phyloP scores from a whole-genome alignment of 2,888 invertebrate genomes.

The Lydus trimaculatus region DNA sequence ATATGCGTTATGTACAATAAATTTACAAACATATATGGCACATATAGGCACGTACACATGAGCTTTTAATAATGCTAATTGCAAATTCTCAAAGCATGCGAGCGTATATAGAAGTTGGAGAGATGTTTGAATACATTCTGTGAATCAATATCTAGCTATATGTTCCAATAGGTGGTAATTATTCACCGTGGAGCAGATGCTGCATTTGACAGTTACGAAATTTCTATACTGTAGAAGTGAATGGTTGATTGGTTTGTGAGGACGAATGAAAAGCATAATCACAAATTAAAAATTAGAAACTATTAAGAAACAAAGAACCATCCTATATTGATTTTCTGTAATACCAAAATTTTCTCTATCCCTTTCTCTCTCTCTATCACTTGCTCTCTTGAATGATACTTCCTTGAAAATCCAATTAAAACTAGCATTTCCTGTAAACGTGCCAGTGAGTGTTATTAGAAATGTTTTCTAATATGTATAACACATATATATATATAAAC shows the following conservation, averaged over 20 bases:
- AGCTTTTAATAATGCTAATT: slow-evolving; percentile 39
- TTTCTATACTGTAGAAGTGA: slow-evolving; percentile 38
- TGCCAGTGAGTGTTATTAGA: background rate
- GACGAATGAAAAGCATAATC: slow-evolving; percentile 29
- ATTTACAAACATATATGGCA: background rate
- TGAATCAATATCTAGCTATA: slow-evolving; percentile 48
- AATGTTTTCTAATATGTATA: slow-evolving; percentile 9
- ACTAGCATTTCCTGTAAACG: slow-evolving; percentile 26
- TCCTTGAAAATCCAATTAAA: slow-evolving; percentile 44
- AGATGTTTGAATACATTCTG: slow-evolving; percentile 35
- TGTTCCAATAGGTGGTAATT: slow-evolving; percentile 48
- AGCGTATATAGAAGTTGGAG: slow-evolving; percentile 27
- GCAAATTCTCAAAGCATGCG: slow-evolving; percentile 39
- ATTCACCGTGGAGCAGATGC: slow-evolving; percentile 43
- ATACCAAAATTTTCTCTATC: background rate
- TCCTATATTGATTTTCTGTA: background rate
- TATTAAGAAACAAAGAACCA: slow-evolving; percentile 9
- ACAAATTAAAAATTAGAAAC: slow-evolving; percentile 32
- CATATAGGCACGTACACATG: slow-evolving; percentile 14
- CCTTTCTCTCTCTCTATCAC: background rate
- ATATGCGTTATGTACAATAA: background rate
- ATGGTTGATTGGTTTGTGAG: slow-evolving; percentile 13
- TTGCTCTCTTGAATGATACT: slow-evolving; percentile 9
- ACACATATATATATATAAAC: slow-evolving; percentile 21
- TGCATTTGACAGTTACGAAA: slow-evolving; percentile 46